Base-by-base conservation (phyloP, 2,797 vertebrate genomes). In the Glossophaga mutica region DNA sequence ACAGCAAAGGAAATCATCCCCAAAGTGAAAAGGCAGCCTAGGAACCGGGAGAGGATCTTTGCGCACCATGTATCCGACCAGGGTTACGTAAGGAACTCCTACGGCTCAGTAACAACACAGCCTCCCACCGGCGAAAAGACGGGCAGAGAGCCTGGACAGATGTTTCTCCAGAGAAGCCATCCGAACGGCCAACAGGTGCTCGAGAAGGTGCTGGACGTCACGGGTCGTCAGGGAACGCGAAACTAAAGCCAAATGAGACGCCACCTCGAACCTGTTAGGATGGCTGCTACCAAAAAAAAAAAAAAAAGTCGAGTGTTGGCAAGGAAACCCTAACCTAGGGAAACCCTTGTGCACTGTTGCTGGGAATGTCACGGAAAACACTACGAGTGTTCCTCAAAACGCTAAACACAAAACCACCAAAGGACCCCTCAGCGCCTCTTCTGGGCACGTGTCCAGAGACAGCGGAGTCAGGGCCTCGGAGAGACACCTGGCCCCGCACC, bases 341-440 rank as follows among this genome's bases (percentile, higher is more conserved):
- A 11, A 6, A n/a, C 9, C 14, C 44, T 0, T 2, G 8, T 0
- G 11, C 52, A 1, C 37, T 24, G 37, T 4, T 15, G 16, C 18
- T 55, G 46, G 42, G 39, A 37, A 55, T 3, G 46, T 42, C 39
- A 1, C 3, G n/a, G 59, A 57, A 83, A 76, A 74, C 14, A 29
- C n/a, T 2, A 32, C 0, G 32, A n/a, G 39, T 10, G n/a, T 21
- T 77, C 86, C 15, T 84, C 78, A 57, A 12, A 32, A 67, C 39
- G 6, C 19, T 16, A 46, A n/a, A 67, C 77, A 10, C 14, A 67
- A 50, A 65, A 55, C 26, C 22, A 7, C 50, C n/a, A 3, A 39
- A n/a, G 4, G 73, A 39, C 19, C 65, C 42, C 3, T 9, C n/a
- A 19, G 57, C 14, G 71, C 39, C 62, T 59, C 39, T 59, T 48